Evolutionary conservation across 2,888 invertebrate species (phyloP).

Genomic region (Dugesia japonica): DNA sequence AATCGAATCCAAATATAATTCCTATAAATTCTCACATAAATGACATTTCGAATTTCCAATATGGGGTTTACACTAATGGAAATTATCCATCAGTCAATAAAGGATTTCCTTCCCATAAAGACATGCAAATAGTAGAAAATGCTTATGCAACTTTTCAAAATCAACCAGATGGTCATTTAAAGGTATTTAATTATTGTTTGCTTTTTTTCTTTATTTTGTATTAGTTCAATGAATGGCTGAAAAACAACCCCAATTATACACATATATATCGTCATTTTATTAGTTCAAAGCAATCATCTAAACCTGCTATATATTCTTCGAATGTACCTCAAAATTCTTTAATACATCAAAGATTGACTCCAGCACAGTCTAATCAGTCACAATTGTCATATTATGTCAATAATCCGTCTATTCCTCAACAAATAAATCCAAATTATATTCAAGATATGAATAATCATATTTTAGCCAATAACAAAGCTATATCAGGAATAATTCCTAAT

Average conservation of each 20-base stretch:
- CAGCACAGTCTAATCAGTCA: neutral
- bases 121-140: neutral
- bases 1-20: neutral
- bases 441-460: conserved; percentile 6
- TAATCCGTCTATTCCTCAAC: neutral
- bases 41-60: neutral
- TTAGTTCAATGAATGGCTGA: neutral
- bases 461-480: neutral
- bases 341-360: neutral
- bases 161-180: conserved; percentile 8
- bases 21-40: neutral
- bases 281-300: neutral
- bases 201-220: neutral
- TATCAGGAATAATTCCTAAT: neutral
- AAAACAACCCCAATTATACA: neutral
- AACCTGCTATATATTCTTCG: neutral
- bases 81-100: neutral
- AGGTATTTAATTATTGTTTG: neutral
- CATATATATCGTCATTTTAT: neutral
- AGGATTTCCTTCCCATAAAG: neutral
- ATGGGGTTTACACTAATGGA: neutral
- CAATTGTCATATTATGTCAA: conserved; percentile 9
- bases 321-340: conserved; percentile 7
- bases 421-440: neutral
- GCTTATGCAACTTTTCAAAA: neutral